Conservation (phyloP, 2,888 invertebrate species). For the Fissipunctia ypsillon region DNA sequence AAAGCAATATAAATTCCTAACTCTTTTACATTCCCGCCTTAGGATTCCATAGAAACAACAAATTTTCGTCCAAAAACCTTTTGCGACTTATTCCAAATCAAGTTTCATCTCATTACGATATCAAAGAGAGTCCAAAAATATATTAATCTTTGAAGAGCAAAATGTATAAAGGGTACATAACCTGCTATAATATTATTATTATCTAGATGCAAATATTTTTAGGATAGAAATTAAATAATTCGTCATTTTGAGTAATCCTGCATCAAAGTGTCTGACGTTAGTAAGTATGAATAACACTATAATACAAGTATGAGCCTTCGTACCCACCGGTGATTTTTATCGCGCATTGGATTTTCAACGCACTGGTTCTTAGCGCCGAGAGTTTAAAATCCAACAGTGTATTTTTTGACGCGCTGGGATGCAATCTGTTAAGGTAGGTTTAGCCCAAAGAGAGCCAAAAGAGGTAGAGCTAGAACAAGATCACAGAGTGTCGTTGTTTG, state of each 20-base stretch:
- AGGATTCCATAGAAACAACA: conserved; percentile 39
- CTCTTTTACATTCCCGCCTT: conserved; percentile 18
- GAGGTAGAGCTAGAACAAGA: no score
- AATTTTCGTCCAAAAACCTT: conserved; percentile 31
- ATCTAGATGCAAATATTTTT: background rate
- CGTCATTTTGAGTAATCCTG: background rate
- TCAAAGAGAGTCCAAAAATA: conserved; percentile 27
- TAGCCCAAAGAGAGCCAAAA: no score
- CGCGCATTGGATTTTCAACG: no score
- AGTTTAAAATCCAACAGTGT: no score
- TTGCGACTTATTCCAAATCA: conserved; percentile 35
- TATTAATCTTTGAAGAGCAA: conserved; percentile 22
- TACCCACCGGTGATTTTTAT: no score
- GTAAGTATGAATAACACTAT: background rate
- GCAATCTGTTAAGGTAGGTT: no score
- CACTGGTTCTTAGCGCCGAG: no score
- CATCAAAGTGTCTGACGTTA: background rate
- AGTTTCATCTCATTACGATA: conserved; percentile 48
- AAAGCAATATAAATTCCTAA: conserved; percentile 41
- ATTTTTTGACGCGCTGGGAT: no score
- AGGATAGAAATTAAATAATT: background rate
- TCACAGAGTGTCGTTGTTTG: no score
- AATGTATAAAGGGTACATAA: background rate
- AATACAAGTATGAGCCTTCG: background rate
- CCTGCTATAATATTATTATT: no score